Conservation (phyloP, 2,113 vertebrate genomes). For the Amphiprion ocellaris region DNA sequence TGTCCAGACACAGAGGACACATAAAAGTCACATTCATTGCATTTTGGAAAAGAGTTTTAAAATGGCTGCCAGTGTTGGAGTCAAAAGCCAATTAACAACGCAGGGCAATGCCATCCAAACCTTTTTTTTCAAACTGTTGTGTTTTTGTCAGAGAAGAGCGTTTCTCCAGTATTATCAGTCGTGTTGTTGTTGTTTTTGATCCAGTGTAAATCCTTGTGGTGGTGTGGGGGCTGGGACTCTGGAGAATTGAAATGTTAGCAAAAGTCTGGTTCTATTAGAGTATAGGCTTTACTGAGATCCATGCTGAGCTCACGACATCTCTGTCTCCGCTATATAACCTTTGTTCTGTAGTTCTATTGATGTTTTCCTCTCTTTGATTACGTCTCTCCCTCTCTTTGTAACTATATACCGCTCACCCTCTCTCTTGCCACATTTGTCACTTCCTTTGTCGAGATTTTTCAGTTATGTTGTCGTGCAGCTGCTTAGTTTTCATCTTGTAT, state of each 20-base stretch:
- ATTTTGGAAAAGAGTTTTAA: conserved; percentile 50
- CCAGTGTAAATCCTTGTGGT: conserved; percentile 40
- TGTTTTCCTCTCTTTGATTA: conserved; percentile 44
- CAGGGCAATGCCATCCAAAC: conserved; percentile 11
- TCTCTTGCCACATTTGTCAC: conserved; percentile 13
- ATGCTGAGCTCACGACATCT: conserved; percentile 35
- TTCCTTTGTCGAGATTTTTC: conserved; percentile 2
- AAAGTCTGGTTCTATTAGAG: conserved; percentile 54
- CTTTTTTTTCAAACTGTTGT: neutral
- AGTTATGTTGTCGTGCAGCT: conserved; percentile 14
- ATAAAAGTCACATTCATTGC: conserved; percentile 75
- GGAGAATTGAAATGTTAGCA: conserved; percentile 44
- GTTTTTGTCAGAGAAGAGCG: conserved; percentile 17
- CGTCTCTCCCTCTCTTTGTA: conserved; percentile 13
- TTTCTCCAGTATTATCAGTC: conserved; percentile 19
- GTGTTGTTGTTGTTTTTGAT: conserved; percentile 48
- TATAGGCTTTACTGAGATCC: conserved; percentile 59
- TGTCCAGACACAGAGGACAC: conserved; percentile 68
- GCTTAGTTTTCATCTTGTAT: conserved; percentile 10
- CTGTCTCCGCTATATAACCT: conserved; percentile 33
- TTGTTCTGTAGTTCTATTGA: conserved; percentile 43
- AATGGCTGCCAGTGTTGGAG: conserved; percentile 38
- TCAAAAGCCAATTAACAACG: conserved; percentile 38
- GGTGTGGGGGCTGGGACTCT: conserved; percentile 26
- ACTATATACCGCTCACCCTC: conserved; percentile 5